A percentile compares a stretch with the other conserved stretches of the same genome.
Conservation (phyloP, 2,888 invertebrate genomes). For the Danaus chrysippus region DNA sequence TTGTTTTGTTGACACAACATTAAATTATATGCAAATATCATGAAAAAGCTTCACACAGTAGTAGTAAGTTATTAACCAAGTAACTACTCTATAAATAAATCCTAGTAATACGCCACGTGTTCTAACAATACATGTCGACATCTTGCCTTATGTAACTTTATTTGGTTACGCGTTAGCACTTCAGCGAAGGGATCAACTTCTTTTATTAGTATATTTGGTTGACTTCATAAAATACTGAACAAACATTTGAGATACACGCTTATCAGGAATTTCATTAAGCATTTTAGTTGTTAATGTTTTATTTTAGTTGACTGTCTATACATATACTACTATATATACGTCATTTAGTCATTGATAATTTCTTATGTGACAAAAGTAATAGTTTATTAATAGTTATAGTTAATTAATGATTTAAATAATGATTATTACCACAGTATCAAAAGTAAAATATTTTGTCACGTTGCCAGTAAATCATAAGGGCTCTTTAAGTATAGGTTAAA, state of each 20-base stretch:
- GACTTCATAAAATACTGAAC: neutral
- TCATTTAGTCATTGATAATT: constrained; percentile 17
- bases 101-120: neutral
- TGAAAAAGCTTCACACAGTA: too few relatives aligned
- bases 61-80: too few relatives aligned
- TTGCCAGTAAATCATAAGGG: constrained; percentile 50
- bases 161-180: constrained; percentile 8
- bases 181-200: neutral
- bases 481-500: constrained; percentile 36
- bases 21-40: too few relatives aligned
- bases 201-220: neutral
- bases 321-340: constrained; percentile 7
- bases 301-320: constrained; percentile 9
- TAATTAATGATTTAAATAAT: neutral
- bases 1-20: too few relatives aligned
- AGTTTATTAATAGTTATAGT: constrained; percentile 12
- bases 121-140: constrained; percentile 8
- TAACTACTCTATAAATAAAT: neutral
- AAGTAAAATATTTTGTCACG: constrained; percentile 71
- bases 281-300: neutral
- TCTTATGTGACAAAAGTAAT: constrained; percentile 21
- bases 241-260: neutral
- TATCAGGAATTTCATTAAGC: neutral
- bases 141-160: constrained; percentile 10
- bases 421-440: constrained; percentile 54